Conservation (phyloP, 2,113 vertebrate species). For the Piaya cayana region DNA sequence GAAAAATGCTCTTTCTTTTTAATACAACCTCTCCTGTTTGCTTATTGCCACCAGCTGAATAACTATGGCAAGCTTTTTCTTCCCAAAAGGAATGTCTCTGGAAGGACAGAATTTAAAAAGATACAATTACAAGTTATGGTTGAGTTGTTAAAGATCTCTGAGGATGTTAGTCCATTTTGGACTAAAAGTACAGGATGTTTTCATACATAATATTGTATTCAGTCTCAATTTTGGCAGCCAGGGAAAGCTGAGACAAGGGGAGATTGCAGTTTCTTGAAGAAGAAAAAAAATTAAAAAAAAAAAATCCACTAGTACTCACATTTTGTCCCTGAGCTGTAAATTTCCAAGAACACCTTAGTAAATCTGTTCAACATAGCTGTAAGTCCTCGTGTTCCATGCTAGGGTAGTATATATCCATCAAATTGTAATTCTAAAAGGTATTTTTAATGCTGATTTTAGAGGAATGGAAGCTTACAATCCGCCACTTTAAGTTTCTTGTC, state of each 20-base stretch:
- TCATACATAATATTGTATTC: not conserved
- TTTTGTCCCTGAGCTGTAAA: conserved; percentile 63
- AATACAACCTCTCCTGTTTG: not conserved
- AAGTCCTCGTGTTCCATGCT: conserved; percentile 29
- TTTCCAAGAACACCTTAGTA: conserved; percentile 63
- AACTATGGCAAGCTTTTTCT: not conserved
- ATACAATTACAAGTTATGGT: not conserved
- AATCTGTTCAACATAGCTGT: conserved; percentile 38
- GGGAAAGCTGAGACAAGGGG: not conserved
- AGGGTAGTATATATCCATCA: not conserved
- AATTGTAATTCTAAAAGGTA: not conserved
- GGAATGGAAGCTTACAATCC: not conserved
- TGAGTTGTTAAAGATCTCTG: not conserved
- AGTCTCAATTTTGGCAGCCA: not conserved
- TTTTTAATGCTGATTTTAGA: not conserved
- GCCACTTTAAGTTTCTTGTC: not conserved
- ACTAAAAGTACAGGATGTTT: not conserved
- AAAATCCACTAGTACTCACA: not conserved
- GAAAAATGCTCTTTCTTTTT: not conserved
- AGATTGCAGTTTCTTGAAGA: not conserved
- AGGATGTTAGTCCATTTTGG: not conserved
- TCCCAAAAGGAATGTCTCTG: not conserved
- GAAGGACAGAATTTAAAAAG: not conserved
- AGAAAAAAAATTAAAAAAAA: not conserved
- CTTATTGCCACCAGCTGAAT: not conserved